Percentiles rank a stretch among this genome's conserved stretches.
Conservation (phyloP, 2,113 vertebrate genomes). For the Mustela lutreola region DNA sequence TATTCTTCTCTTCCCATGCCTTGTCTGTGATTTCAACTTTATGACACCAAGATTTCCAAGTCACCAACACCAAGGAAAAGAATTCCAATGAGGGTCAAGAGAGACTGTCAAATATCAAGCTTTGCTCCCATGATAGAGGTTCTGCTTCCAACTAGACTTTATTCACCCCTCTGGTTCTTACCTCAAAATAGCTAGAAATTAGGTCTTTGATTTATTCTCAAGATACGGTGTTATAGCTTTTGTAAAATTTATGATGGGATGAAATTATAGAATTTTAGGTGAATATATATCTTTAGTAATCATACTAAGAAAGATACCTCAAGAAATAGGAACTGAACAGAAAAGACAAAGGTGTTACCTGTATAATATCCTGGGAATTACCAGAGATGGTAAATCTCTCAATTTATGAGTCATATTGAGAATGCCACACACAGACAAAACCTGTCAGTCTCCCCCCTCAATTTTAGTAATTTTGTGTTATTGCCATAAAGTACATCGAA, state of each 20-base stretch:
- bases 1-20: not conserved
- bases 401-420: not conserved
- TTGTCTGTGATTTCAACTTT: not conserved
- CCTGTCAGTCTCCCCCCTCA: rapidly evolving
- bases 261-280: not conserved
- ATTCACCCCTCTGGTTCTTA: not conserved
- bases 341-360: not conserved
- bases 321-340: not conserved
- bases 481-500: not conserved
- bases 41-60: not conserved
- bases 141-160: not conserved
- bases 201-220: not conserved
- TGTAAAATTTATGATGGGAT: not conserved
- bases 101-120: not conserved
- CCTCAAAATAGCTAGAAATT: not conserved
- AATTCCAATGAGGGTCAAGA: not conserved
- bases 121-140: not conserved
- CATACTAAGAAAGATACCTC: not conserved
- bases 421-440: not conserved
- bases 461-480: not conserved
- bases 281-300: not conserved
- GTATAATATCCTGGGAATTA: not conserved
- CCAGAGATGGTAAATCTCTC: not conserved
- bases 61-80: not conserved
- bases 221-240: not conserved